Base-by-base conservation (phyloP, 2,113 vertebrate genomes). In the Eptatretus burgeri region DNA sequence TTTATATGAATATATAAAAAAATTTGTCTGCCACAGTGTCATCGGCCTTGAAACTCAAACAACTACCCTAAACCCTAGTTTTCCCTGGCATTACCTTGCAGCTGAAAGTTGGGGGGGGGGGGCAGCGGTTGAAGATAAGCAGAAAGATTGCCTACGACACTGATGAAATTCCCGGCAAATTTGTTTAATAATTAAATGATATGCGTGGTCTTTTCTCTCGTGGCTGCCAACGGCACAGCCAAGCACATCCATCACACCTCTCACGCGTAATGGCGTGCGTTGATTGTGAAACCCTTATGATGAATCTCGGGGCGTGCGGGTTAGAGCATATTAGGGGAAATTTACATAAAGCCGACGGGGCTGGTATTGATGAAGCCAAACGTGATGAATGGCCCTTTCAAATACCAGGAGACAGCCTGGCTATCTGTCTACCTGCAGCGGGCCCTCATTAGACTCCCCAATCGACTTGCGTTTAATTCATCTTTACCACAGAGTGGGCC, bases 261-360 rank as follows among this genome's bases (percentile, higher is more conserved):
- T 89, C 84, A 82, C 83, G 88, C 87, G 95, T 98, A 94, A 94
- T 89, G 86, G 81, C 81, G 80, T 75, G 81, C 80, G 83, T 84
- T 93, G 89, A 94, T 91, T 87, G 88, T 95, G 91, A 41, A 98
- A 94, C 93, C 93, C 95, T 88, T 85, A 89, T 98, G 91, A 98
- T 98, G 91, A 95, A 98, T 98, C 89, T 98, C 80, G 84, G 87
- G 93, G 91, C 89, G 95, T 98, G 95, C 95, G 95, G 95, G 95
- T 98, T 98, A 88, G 91, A 88, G 95, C 94, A 98, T 98, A 98
- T 98, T 88, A 95, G 85, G 95, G 95, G 95, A 98, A 88, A 98
- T 95, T 98, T 98, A 98, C 91, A 95, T 87, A 95, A 93, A 94
- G 84, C 94, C 82, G 84, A 98, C 86, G 86, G 88, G 95, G 88